Evolutionary conservation across 2,888 invertebrate species (phyloP).

Genomic region (Hofmannophila pseudospretella): DNA sequence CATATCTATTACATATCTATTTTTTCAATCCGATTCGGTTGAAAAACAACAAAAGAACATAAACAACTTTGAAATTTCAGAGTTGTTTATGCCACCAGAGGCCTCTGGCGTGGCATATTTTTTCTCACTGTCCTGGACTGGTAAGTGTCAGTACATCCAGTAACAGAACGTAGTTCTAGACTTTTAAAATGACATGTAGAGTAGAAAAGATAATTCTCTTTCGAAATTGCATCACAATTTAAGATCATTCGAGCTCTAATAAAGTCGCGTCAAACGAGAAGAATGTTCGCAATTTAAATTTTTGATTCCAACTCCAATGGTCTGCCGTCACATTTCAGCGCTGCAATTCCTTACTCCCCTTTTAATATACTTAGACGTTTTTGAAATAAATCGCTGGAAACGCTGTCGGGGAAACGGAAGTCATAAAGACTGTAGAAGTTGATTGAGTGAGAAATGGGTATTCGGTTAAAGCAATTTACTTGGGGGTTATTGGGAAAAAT

Average conservation of each 20-base stretch:
- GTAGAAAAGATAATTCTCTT: too few relatives aligned
- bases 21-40: too few relatives aligned
- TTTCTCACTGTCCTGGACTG: too few relatives aligned
- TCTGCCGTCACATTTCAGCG: conserved; percentile 31
- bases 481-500: conserved; percentile 54
- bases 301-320: conserved; percentile 55
- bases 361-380: conserved; percentile 50
- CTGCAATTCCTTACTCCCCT: conserved; percentile 42
- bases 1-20: too few relatives aligned
- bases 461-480: conserved; percentile 41
- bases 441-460: conserved; percentile 53
- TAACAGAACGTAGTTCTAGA: too few relatives aligned
- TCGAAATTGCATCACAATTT: conserved; percentile 26
- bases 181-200: too few relatives aligned
- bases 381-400: conserved; percentile 40
- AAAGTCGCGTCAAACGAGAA: conserved; percentile 49
- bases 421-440: conserved; percentile 48
- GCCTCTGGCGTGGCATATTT: too few relatives aligned
- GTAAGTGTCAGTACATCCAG: too few relatives aligned
- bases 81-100: too few relatives aligned
- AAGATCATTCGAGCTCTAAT: conserved; percentile 30
- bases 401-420: conserved; percentile 32
- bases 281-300: conserved; percentile 65
- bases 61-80: too few relatives aligned
- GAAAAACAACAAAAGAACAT: too few relatives aligned